Percentiles rank a stretch among this genome's conserved stretches.
These are phyloP conservation scores for Dolichopus griseipennis DNA, from an alignment of 2,888 invertebrate genomes.

Conservation along the genomic window DNA sequence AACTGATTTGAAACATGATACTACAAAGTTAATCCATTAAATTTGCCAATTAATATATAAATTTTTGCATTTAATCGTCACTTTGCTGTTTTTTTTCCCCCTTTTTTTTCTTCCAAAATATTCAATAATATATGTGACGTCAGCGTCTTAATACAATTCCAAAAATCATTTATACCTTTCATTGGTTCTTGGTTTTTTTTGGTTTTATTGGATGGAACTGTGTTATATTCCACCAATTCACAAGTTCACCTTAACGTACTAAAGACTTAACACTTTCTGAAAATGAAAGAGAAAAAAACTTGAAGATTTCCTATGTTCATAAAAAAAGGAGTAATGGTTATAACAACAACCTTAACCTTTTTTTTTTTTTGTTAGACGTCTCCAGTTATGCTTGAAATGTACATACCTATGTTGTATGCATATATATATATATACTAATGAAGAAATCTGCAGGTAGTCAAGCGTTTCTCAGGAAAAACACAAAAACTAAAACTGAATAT, in stretches of 20 bases:
- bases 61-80: neutral
- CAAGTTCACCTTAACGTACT: neutral
- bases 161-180: neutral
- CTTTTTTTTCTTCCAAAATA: no score
- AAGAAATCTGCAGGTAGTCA: slow-evolving; percentile 3
- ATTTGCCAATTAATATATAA: neutral
- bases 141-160: neutral
- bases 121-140: neutral
- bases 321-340: neutral
- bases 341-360: neutral
- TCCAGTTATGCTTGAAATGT: no score
- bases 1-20: no score
- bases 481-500: neutral
- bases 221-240: no score
- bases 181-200: neutral
- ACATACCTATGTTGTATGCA: neutral
- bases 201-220: no score
- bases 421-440: neutral
- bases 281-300: neutral
- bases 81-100: neutral
- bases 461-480: neutral
- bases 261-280: neutral
- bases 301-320: neutral
- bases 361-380: neutral
- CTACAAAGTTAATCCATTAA: neutral